Evolutionary conservation across 1,140 invertebrate species (phyloP).

Genomic region (Nephila pilipes): DNA sequence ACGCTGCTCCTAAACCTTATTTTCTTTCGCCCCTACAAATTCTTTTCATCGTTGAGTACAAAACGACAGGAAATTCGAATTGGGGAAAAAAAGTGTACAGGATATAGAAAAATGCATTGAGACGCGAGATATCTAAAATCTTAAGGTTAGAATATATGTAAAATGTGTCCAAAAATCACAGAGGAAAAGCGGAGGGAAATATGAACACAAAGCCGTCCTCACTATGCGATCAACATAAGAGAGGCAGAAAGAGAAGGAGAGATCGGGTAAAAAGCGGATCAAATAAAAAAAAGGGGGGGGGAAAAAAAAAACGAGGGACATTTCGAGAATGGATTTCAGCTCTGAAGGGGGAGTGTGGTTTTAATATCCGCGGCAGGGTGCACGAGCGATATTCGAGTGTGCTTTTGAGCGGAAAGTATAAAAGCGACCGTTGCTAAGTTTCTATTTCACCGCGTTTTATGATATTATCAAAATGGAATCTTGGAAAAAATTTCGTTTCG

Average conservation of each 20-base stretch:
- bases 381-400: not conserved
- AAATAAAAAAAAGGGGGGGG: not conserved
- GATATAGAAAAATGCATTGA: too few relatives aligned
- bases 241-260: too few relatives aligned
- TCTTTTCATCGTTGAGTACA: too few relatives aligned
- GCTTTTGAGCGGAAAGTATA: conserved; percentile 22
- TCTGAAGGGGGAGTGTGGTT: not conserved
- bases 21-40: too few relatives aligned
- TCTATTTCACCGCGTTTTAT: not conserved
- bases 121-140: too few relatives aligned
- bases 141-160: too few relatives aligned
- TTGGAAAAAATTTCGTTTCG: not conserved
- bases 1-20: too few relatives aligned
- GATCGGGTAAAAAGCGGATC: not conserved
- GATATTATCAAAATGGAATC: not conserved
- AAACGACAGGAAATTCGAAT: too few relatives aligned
- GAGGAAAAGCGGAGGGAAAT: not conserved
- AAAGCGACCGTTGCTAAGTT: not conserved
- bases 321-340: not conserved
- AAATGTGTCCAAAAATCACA: not conserved
- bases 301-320: not conserved
- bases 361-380: conserved; percentile 37
- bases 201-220: not conserved
- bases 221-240: too few relatives aligned
- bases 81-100: too few relatives aligned